Conservation (phyloP, 2,113 vertebrate genomes). For the Anolis sagrei region DNA sequence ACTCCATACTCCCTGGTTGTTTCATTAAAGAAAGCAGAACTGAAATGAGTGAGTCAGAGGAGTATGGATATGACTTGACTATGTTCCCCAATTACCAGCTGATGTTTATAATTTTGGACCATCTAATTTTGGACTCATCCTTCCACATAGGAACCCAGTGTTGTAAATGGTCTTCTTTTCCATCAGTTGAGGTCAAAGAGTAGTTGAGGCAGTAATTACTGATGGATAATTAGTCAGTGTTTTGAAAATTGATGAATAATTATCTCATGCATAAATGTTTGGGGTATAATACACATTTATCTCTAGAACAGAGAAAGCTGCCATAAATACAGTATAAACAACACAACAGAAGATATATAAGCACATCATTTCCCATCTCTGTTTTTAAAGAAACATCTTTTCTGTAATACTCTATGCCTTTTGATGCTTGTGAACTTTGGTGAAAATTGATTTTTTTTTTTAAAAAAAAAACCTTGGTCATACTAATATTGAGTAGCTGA, state of each 20-base stretch:
- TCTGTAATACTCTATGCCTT: neutral
- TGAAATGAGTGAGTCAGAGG: slow-evolving; percentile 16
- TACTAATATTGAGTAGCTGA: neutral
- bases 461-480: too few species aligned
- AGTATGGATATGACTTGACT: slow-evolving; percentile 4
- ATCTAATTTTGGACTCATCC: slow-evolving; percentile 24
- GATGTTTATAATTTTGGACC: slow-evolving; percentile 8
- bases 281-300: slow-evolving; percentile 59
- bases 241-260: slow-evolving; percentile 63
- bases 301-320: slow-evolving; percentile 58
- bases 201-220: slow-evolving; percentile 66
- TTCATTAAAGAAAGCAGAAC: neutral
- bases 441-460: neutral
- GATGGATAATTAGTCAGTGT: slow-evolving; percentile 63
- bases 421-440: neutral
- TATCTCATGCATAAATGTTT: slow-evolving; percentile 58
- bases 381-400: neutral
- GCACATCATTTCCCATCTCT: neutral
- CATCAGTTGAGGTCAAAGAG: slow-evolving; percentile 65
- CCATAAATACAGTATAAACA: slow-evolving; percentile 42
- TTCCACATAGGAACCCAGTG: slow-evolving; percentile 35
- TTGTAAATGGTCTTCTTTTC: slow-evolving; percentile 28
- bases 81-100: slow-evolving; percentile 27
- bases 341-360: neutral
- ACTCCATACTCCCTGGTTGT: neutral